phyloP scores from a whole-genome alignment of 1,140 invertebrate species.

The Holcopasites calliopsidis region DNA sequence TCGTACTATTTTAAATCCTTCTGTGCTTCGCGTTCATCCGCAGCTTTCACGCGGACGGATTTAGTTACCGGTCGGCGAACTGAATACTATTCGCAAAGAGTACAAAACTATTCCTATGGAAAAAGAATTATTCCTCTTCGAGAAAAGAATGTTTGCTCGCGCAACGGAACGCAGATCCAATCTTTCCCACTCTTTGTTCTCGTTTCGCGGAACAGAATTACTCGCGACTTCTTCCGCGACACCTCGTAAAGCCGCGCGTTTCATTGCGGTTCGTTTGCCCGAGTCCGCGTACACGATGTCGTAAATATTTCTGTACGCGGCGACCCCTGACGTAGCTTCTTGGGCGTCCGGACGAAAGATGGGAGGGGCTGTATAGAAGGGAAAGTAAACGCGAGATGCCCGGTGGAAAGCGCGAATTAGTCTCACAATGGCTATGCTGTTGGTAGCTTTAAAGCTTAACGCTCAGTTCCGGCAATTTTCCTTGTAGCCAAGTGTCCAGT shows the following conservation, averaged over 20 bases:
- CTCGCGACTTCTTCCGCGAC: neutral
- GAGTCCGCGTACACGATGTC: neutral
- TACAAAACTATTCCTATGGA: neutral
- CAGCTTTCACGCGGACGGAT: neutral
- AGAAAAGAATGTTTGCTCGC: neutral
- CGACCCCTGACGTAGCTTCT: too few species aligned
- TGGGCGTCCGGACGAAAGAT: slow-evolving; percentile 18
- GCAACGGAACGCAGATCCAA: too few species aligned
- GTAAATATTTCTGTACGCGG: neutral
- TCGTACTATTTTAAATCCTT: neutral
- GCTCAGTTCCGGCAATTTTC: neutral
- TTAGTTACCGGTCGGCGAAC: neutral
- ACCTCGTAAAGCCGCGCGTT: neutral
- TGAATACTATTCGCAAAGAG: neutral
- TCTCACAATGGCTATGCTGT: too few species aligned
- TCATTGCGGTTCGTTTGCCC: slow-evolving; percentile 1
- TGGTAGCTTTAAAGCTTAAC: neutral
- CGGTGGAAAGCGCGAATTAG: too few species aligned
- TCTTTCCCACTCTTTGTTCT: too few species aligned
- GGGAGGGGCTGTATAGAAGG: neutral
- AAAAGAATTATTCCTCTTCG: too few species aligned
- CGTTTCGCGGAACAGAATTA: neutral
- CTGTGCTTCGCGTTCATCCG: neutral
- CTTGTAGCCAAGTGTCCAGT: neutral
- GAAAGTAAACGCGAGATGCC: neutral